Conservation (phyloP, 2,113 vertebrate species). For the Osmerus mordax region DNA sequence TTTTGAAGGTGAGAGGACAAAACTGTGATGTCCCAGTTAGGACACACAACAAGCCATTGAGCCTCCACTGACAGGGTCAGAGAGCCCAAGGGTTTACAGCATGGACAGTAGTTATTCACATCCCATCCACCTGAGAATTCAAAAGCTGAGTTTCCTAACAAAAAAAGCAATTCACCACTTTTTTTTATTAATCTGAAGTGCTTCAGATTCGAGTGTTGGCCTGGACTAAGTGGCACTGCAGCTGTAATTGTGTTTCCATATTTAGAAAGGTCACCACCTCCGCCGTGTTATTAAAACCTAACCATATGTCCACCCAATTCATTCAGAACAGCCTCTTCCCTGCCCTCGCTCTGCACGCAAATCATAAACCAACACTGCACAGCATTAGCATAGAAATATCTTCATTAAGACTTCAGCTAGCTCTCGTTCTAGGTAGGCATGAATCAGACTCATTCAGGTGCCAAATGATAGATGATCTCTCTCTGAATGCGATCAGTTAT, state of each 20-base stretch:
- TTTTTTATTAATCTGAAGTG: not conserved
- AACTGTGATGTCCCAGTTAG: slow-evolving; percentile 32
- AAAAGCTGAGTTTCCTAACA: not conserved
- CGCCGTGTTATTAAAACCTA: slow-evolving; percentile 22
- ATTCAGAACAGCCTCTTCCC: slow-evolving; percentile 30
- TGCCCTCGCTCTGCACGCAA: slow-evolving; percentile 9
- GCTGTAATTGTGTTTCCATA: slow-evolving; percentile 23
- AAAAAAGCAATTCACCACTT: not conserved
- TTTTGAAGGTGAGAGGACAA: slow-evolving; percentile 41
- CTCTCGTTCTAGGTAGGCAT: slow-evolving; percentile 30
- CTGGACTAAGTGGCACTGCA: not conserved
- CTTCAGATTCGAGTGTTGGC: not conserved
- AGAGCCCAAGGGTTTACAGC: not conserved
- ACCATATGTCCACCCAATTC: slow-evolving; percentile 22
- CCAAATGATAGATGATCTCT: slow-evolving; percentile 49
- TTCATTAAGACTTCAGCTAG: slow-evolving; percentile 39
- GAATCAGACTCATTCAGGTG: slow-evolving; percentile 24
- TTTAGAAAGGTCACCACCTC: slow-evolving; percentile 10
- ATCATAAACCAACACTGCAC: slow-evolving; percentile 27
- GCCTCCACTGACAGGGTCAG: not conserved
- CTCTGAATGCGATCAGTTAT: slow-evolving; percentile 35
- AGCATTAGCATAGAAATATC: slow-evolving; percentile 50
- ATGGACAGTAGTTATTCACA: not conserved
- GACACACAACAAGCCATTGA: slow-evolving; percentile 5
- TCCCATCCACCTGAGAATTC: not conserved